phyloP scores from a whole-genome alignment of 2,797 vertebrate genomes.

The Oophaga sylvatica region DNA sequence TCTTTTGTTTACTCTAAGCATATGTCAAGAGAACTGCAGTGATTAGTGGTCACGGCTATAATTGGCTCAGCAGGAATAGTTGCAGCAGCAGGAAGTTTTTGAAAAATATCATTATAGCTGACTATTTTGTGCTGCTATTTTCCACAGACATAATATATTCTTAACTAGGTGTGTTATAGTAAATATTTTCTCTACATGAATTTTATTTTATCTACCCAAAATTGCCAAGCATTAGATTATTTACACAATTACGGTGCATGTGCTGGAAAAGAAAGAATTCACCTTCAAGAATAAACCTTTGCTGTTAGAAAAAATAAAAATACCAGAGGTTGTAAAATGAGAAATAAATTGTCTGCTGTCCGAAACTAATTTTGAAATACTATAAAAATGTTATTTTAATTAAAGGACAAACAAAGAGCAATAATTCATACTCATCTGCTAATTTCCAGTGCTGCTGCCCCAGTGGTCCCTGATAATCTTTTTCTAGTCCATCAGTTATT shows the following conservation, averaged over 20 bases:
- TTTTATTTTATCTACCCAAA: not conserved
- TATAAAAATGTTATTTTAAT: too few species aligned
- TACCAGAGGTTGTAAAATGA: not conserved
- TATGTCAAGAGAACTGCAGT: slow-evolving; percentile 38
- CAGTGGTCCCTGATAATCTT: too few species aligned
- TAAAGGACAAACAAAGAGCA: too few species aligned
- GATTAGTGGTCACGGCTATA: slow-evolving; percentile 48
- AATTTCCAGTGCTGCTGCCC: too few species aligned
- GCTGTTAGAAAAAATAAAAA: not conserved
- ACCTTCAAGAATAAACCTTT: slow-evolving; percentile 4
- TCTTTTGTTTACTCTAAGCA: slow-evolving; percentile 9
- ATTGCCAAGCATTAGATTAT: not conserved
- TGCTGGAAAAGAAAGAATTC: not conserved
- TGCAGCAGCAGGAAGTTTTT: slow-evolving; percentile 41
- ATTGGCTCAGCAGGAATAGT: slow-evolving; percentile 49
- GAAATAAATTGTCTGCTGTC: not conserved
- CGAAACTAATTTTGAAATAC: too few species aligned
- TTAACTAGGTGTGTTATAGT: slow-evolving; percentile 8
- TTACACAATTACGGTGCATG: not conserved
- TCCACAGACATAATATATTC: slow-evolving; percentile 17
- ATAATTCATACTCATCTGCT: too few species aligned
- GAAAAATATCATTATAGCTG: slow-evolving; percentile 44
- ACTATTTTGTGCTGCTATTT: slow-evolving; percentile 18
- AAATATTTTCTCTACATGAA: slow-evolving; percentile 23
- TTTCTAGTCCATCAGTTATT: too few species aligned